Percentiles rank a stretch among this genome's conserved stretches.
phyloP scores from a whole-genome alignment of 23 tunicate genomes.

The Phallusia fumigata region DNA sequence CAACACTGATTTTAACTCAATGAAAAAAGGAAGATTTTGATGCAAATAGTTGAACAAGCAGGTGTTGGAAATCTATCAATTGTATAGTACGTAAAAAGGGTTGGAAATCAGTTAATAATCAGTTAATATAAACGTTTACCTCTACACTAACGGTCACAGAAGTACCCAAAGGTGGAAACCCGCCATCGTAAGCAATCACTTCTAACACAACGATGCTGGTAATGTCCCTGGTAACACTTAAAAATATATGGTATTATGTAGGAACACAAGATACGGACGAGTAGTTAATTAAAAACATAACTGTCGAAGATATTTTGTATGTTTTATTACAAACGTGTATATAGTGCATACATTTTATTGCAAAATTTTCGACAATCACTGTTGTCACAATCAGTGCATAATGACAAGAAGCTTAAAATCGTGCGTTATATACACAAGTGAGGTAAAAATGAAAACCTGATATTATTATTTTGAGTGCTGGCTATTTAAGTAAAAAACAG shows the following conservation, averaged over 20 bases:
- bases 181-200: constrained; percentile 25
- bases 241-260: not conserved
- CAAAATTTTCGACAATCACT: no score
- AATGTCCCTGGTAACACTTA: not conserved
- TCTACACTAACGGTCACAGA: constrained; percentile 5
- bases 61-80: constrained; percentile 29
- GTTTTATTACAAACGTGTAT: no score
- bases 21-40: not conserved
- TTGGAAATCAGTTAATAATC: not conserved
- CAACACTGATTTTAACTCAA: not conserved
- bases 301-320: no score
- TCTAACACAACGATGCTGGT: constrained; percentile 13
- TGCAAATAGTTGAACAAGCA: constrained; percentile 4
- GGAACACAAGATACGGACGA: not conserved
- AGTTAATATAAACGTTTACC: not conserved
- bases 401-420: no score
- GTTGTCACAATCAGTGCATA: no score
- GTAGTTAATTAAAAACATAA: not conserved
- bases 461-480: no score
- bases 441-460: no score
- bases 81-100: not conserved
- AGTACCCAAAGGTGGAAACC: constrained; percentile 17
- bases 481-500: no score
- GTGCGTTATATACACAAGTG: no score
- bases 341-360: no score